Evolutionary conservation across 2,888 invertebrate species (phyloP).

Genomic region (Diaphora mendica): DNA sequence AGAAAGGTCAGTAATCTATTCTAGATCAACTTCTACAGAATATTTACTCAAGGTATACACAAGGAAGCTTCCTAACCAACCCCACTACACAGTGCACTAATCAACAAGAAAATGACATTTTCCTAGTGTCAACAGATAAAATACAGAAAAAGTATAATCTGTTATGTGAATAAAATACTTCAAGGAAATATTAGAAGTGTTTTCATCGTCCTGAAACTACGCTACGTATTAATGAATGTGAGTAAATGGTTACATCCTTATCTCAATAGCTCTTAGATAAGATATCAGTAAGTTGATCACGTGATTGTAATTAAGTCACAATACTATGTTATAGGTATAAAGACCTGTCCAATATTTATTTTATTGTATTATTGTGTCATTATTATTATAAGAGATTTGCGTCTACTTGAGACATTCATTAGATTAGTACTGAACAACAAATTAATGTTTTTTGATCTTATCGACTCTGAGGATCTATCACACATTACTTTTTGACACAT

Average conservation of each 20-base stretch:
- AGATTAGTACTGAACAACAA: not conserved
- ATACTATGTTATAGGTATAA: constrained; percentile 16
- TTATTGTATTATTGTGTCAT: not conserved
- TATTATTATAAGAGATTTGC: not conserved
- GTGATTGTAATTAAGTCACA: constrained; percentile 25
- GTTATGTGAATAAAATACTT: constrained; percentile 54
- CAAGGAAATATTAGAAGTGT: constrained; percentile 41
- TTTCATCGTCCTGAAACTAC: constrained; percentile 6
- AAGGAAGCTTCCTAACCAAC: not conserved
- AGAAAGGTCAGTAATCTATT: too few species aligned
- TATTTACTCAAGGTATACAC: not conserved
- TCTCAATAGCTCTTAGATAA: constrained; percentile 44
- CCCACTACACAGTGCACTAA: constrained; percentile 6
- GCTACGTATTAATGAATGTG: constrained; percentile 9
- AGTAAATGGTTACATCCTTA: constrained; percentile 37
- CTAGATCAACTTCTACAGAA: not conserved
- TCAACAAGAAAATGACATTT: constrained; percentile 41
- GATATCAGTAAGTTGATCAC: constrained; percentile 27
- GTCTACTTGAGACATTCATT: not conserved
- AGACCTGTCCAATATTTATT: not conserved
- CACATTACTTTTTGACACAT: not conserved
- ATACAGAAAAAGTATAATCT: constrained; percentile 14
- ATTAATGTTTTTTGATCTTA: not conserved
- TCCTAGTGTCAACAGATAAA: constrained; percentile 1
- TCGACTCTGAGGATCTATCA: too few species aligned